phyloP scores from a whole-genome alignment of 2,888 invertebrate species.

The Drosophila fulvimacula region DNA sequence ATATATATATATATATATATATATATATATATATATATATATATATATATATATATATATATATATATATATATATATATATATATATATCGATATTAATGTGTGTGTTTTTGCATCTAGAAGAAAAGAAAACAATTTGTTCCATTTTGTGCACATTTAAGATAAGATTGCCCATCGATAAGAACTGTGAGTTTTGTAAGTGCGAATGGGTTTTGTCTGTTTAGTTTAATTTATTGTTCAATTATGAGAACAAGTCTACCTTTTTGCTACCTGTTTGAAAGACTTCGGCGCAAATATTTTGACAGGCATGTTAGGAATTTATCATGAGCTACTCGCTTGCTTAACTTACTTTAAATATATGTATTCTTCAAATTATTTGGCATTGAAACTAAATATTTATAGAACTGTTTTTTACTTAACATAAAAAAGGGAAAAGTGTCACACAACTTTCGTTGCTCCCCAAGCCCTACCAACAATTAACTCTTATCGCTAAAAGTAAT shows the following conservation, averaged over 20 bases:
- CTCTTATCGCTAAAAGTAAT: conserved; percentile 11
- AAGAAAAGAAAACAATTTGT: conserved; percentile 6
- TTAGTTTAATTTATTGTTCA: conserved; percentile 20
- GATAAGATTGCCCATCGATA: conserved; percentile 49
- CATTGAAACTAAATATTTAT: not conserved
- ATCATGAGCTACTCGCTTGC: not conserved
- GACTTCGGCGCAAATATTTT: not conserved
- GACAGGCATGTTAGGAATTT: not conserved
- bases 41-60: conserved; percentile 13
- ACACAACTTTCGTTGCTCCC: not conserved
- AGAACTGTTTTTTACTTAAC: not conserved
- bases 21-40: conserved; percentile 16
- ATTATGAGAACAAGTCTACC: conserved; percentile 14
- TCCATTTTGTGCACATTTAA: not conserved
- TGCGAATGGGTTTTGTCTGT: conserved; percentile 3
- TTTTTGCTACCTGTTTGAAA: conserved; percentile 10
- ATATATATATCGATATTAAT: conserved; percentile 1
- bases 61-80: conserved; percentile 23
- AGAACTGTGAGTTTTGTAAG: conserved; percentile 4
- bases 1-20: conserved; percentile 18
- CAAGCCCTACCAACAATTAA: not conserved
- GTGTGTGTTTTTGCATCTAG: conserved; percentile 5
- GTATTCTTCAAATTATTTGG: not conserved
- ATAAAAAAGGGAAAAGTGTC: not conserved
- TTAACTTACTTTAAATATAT: not conserved